Conservation (phyloP, 2,888 invertebrate genomes). For the Ptilodon capucinus region DNA sequence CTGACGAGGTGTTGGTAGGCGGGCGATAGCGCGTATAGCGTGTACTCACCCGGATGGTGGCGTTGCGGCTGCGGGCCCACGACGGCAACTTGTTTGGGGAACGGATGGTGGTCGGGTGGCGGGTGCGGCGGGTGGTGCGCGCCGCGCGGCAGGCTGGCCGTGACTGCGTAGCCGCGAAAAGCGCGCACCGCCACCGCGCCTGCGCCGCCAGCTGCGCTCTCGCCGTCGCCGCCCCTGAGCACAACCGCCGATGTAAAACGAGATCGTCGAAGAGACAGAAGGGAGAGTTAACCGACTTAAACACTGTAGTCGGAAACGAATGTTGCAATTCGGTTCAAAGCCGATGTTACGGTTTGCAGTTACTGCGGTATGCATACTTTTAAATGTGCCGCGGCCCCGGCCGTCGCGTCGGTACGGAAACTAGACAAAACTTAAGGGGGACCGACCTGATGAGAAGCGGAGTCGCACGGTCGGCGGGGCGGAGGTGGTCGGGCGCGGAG, state of each 20-base stretch:
- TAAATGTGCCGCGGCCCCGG: too few species aligned
- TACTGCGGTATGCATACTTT: too few species aligned
- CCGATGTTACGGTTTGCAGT: too few species aligned
- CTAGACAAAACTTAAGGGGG: not conserved
- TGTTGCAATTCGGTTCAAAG: too few species aligned
- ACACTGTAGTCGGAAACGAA: too few species aligned
- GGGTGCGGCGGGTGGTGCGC: constrained; percentile 66
- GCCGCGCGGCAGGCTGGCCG: constrained; percentile 74
- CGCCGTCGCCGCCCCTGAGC: constrained; percentile 37
- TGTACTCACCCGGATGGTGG: constrained; percentile 28
- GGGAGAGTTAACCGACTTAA: too few species aligned
- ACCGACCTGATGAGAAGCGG: constrained; percentile 65
- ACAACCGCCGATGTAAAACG: not conserved
- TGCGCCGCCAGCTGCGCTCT: constrained; percentile 30
- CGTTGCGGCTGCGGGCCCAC: constrained; percentile 46
- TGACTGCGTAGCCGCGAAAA: constrained; percentile 55
- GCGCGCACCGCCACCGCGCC: constrained; percentile 30
- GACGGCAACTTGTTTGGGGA: constrained; percentile 49
- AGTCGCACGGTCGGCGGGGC: constrained; percentile 61
- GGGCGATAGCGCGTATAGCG: not conserved
- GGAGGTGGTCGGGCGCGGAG: constrained; percentile 52
- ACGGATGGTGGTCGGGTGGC: constrained; percentile 30
- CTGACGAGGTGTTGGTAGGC: too few species aligned
- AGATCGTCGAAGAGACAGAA: too few species aligned
- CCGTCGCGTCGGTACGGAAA: not conserved